Base-by-base conservation (phyloP, 2,113 vertebrate genomes). In the Pagrus major region DNA sequence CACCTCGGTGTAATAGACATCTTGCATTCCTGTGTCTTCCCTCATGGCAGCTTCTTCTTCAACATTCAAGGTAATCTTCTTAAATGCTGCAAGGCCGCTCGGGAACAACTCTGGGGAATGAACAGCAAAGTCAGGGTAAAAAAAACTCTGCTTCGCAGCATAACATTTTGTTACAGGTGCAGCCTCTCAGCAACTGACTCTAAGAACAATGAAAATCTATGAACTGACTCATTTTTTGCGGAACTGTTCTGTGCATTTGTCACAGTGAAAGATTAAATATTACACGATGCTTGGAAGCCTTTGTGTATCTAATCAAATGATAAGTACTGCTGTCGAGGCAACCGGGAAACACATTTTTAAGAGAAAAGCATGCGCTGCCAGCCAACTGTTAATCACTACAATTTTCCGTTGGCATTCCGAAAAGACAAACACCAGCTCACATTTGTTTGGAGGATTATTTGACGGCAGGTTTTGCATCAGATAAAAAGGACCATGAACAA, bases 41-140 rank as follows among this genome's bases (percentile, higher is more conserved):
- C 97, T 99, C 98, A 99, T 99, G 37, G 97, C 97, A 9, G 96
- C 97, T 90, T 99, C 98, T 86, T 99, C 98, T 7, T 98, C 97
- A 12, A 97, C 96, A 84, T 99, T 99, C 55, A 95, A 93, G 39
- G 97, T 98, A 68, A 99, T 95, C 91, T 95, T 99, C 93, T 95
- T 98, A 93, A 99, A 99, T 21, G 97, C 95, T 70, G 95, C 79
- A 2, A 97, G 96, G 25, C 97, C 97, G 37, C 92, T 96, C 18
- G 96, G 93, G 83, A 98, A 99, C 80, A 97, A 88, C 83, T 98
- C 98, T 99, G 86, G 23, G 0, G 27, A 70, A 70, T 0, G 1
- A 63, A 54, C 20, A 74, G 27, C 21, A 74, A 49, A 12, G 72
- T 42, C 33, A 23, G 65, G 5, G 3, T 18, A 1, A 39, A 56